A percentile compares a stretch with the other conserved stretches of the same genome.
Evolutionary conservation across 2,888 invertebrate genomes (phyloP).

Genomic region (Aspidapion aeneum): DNA sequence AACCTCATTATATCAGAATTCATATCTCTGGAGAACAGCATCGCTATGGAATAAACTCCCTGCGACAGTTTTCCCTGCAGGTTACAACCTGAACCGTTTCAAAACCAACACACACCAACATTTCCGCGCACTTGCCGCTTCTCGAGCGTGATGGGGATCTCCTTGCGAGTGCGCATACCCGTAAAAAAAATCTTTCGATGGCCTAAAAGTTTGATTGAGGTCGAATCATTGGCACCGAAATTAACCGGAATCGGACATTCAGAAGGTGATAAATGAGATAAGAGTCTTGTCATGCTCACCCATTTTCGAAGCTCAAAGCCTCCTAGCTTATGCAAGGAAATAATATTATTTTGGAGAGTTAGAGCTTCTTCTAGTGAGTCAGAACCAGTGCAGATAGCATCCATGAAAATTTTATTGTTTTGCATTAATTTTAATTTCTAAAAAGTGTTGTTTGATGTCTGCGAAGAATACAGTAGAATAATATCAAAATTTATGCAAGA

Average conservation of each 20-base stretch:
- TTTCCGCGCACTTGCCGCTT: too few species aligned
- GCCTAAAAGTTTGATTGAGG: neutral
- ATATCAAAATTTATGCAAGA: conserved; percentile 6
- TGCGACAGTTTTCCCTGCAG: too few species aligned
- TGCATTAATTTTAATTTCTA: neutral
- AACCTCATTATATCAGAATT: too few species aligned
- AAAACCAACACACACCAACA: too few species aligned
- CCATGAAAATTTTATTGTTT: neutral
- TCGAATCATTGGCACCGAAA: neutral
- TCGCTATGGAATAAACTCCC: too few species aligned
- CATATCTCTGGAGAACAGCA: too few species aligned
- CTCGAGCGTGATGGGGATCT: too few species aligned
- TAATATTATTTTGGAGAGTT: too few species aligned
- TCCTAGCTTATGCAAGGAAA: neutral
- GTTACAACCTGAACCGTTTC: too few species aligned
- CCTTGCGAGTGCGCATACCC: too few species aligned
- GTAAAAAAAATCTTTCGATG: too few species aligned
- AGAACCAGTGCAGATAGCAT: neutral
- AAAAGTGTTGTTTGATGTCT: conserved; percentile 7
- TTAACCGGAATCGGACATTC: neutral
- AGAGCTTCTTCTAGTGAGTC: neutral
- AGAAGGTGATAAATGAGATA: neutral
- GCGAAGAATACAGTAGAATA: conserved; percentile 6
- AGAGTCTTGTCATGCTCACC: conserved; percentile 3
- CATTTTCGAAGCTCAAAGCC: conserved; percentile 9